phyloP scores from a whole-genome alignment of 2,113 vertebrate genomes.

The Typhlomys cinereus region DNA sequence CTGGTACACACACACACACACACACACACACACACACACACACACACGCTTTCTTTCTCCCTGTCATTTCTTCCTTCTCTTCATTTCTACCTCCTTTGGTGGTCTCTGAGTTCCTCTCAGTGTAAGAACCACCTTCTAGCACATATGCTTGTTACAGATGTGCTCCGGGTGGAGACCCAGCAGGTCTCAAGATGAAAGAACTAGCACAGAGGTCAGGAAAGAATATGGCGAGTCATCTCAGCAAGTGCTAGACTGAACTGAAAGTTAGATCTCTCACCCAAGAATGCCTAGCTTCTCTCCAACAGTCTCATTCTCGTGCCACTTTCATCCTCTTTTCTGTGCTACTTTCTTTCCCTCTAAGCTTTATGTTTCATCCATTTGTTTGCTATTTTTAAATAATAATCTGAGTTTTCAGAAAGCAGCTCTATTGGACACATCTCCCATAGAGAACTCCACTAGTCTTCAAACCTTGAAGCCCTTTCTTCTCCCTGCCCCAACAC shows the following conservation, averaged over 20 bases:
- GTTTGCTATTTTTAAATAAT: constrained; percentile 16
- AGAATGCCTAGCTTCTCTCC: constrained; percentile 8
- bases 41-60: not conserved
- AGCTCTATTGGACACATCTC: not conserved
- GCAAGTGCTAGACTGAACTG: not conserved
- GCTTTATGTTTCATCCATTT: constrained; percentile 24
- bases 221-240: not conserved
- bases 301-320: not conserved
- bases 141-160: not conserved
- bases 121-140: not conserved
- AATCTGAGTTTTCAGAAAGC: not conserved
- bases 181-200: not conserved
- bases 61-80: not conserved
- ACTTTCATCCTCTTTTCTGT: constrained; percentile 18
- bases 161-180: not conserved
- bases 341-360: constrained; percentile 38
- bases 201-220: not conserved
- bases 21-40: too few relatives aligned
- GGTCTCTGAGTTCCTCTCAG: rapidly evolving
- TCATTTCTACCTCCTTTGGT: not conserved
- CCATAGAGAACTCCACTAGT: not conserved
- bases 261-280: constrained; percentile 9
- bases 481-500: not conserved
- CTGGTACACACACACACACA: too few relatives aligned
- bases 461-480: not conserved